Base-by-base conservation (phyloP, 2,888 invertebrate species). In the Gymnosoma rotundatum region DNA sequence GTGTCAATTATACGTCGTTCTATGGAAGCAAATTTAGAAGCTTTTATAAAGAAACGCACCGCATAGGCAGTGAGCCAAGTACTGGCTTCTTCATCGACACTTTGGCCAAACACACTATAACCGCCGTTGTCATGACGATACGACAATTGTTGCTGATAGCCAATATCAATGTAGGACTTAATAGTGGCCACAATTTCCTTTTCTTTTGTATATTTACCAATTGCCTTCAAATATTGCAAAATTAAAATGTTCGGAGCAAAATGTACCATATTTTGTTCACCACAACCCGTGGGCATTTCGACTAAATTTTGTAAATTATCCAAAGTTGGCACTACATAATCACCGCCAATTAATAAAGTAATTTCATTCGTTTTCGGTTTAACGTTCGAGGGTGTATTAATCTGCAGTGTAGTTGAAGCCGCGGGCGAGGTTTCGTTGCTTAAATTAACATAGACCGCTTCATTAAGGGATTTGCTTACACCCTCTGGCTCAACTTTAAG, bases 51-150 rank as follows among this genome's bases (percentile, higher is more conserved):
- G 0, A 96, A 95, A 87, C 95, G 94, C 0, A 95, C 94, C 0
- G 97, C 96, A 90, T 97, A 97, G 0, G 97, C 97, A 2, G 97
- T 97, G 83, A 98, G 92, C 96, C 96, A 96, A 0, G 94, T 94
- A 38, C 96, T 97, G 0, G 96, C 95, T 0, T 93, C 90, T 0
- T 92, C 88, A 88, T 95, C 95, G 0, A 93, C 2, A 0, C 94
- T 92, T 10, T 38, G 32, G 0, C 96, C 96, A 89, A 96, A 96
- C 0, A 96, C 96, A 48, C 96, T 96, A 92, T 95, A 96, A 0
- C 96, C 96, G 0, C 96, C 96, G 67, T 95, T 94, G 0, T 93
- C 92, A 87, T 95, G 96, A 54, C 94, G 93, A 90, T 95, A 96
- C 79, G 94, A 95, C 78, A 96, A 91, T 88, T 96, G 95, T 10